Evolutionary conservation across 2,113 vertebrate species (phyloP), one percentile per base, ranked within the genome.

Genomic region (Rhabdomys dilectus): DNA sequence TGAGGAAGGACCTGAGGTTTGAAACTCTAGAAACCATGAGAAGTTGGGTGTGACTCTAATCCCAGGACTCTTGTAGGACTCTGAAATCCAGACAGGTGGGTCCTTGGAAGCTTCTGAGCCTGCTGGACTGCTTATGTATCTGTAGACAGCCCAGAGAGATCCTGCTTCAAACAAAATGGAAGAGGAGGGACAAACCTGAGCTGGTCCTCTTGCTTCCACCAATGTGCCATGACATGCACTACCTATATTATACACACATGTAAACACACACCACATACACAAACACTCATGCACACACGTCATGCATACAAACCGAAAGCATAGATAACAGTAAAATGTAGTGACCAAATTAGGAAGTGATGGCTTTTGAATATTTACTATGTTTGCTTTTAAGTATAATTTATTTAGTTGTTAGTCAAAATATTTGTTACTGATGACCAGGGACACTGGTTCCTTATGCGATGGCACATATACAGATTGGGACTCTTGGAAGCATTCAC

Each of bases 291-390:
- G 22, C 7, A 19, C 13, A 62, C 39, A 45, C 8, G 21, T 45
- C 2, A 1, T 45, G 16, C 60, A 21, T 12, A 48, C 60, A 85
- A 19, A 66, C 84, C 19, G 2, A 39, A 36, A 66, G 45, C 19
- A 77, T 34, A 39, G 48, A 34, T 70, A 64, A 62, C 53, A 77
- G 60, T 72, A 72, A 89, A 87, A 64, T 58, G 21, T 48, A 60
- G 53, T 58, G 24, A 88, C 58, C 60, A 93, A 81, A 89, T 81
- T 84, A 29, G 62, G 53, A 88, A 88, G 34, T 36, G 12, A 91
- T 91, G 26, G 48, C 48, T 84, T 94, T 96, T 91, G 90, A 86
- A 16, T 7, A n/a, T 64, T 39, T 80, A 39, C 72, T 89, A 22
- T 21, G n/a, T 53, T 76, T 53, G 24, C 12, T 76, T 62, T 84